phyloP scores from a whole-genome alignment of 2,797 vertebrate species.

The Leptoclinus maculatus region DNA sequence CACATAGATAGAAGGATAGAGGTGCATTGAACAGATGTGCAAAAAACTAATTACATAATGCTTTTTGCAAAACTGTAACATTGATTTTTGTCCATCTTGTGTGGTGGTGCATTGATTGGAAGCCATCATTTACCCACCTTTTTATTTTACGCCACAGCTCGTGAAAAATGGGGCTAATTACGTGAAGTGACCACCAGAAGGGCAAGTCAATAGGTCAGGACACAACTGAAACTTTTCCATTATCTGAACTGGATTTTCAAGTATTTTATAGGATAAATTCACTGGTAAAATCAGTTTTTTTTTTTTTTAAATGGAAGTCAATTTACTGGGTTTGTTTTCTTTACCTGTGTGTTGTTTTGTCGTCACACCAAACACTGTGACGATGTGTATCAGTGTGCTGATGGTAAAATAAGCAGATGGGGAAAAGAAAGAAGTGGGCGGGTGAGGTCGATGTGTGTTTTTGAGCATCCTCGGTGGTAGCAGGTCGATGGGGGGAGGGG shows the following conservation, averaged over 20 bases:
- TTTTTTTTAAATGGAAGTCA: not conserved
- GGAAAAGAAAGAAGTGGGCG: not conserved
- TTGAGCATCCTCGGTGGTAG: constrained; percentile 80
- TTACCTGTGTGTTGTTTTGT: constrained; percentile 52
- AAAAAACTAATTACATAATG: not conserved
- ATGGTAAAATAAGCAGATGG: constrained; percentile 58
- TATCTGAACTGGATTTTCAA: not conserved
- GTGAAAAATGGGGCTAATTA: not conserved
- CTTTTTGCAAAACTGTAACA: not conserved
- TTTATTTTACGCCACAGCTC: constrained; percentile 10
- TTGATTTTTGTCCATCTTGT: constrained; percentile 7
- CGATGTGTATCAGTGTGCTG: constrained; percentile 36
- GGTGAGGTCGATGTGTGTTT: constrained; percentile 62
- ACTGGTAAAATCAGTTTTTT: not conserved
- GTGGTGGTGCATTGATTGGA: constrained; percentile 1
- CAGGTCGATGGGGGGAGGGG: constrained; percentile 78
- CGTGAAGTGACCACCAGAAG: not conserved
- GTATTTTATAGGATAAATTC: not conserved
- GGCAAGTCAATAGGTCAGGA: not conserved
- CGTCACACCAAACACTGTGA: constrained; percentile 55
- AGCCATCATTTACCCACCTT: not conserved
- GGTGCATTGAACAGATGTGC: not conserved
- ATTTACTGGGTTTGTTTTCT: not conserved
- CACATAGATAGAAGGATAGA: constrained; percentile 10
- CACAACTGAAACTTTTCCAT: not conserved